These are phyloP conservation scores for Illadopsis cleaveri DNA, from an alignment of 2,113 vertebrate species.

Conservation along the genomic window DNA sequence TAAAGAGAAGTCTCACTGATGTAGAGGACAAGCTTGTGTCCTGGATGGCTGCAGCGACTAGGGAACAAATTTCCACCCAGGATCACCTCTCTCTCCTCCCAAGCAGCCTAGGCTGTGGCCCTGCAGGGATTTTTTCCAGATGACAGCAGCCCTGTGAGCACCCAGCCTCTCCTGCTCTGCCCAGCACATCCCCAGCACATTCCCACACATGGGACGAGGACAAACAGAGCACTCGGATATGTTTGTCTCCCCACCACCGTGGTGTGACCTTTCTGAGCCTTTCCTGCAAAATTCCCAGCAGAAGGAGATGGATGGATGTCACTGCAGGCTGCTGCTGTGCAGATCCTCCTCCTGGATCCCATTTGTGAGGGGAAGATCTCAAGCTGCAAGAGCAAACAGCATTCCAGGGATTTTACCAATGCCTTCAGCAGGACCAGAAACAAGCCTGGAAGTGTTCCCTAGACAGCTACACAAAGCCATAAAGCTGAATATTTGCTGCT, in stretches of 20 bases:
- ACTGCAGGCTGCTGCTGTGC: neutral
- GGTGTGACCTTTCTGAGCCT: neutral
- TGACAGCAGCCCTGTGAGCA: neutral
- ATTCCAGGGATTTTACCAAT: neutral
- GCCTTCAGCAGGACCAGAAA: neutral
- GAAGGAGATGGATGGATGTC: neutral
- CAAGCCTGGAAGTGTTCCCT: neutral
- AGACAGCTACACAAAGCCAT: neutral
- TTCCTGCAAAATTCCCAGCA: neutral
- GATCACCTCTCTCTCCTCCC: neutral
- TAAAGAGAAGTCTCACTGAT: neutral
- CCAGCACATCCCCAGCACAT: neutral
- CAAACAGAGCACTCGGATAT: neutral
- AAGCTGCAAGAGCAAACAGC: neutral
- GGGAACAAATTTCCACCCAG: neutral
- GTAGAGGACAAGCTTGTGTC: neutral
- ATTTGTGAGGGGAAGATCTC: neutral
- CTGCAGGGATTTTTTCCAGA: neutral
- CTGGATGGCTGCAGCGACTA: neutral
- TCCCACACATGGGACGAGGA: accelerated
- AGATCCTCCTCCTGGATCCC: neutral
- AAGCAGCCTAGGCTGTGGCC: neutral
- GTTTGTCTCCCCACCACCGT: neutral
- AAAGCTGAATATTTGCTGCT: neutral
- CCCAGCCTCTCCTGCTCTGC: neutral